phyloP scores from a whole-genome alignment of 2,113 vertebrate species.

The Nothocercus nigrocapillus region DNA sequence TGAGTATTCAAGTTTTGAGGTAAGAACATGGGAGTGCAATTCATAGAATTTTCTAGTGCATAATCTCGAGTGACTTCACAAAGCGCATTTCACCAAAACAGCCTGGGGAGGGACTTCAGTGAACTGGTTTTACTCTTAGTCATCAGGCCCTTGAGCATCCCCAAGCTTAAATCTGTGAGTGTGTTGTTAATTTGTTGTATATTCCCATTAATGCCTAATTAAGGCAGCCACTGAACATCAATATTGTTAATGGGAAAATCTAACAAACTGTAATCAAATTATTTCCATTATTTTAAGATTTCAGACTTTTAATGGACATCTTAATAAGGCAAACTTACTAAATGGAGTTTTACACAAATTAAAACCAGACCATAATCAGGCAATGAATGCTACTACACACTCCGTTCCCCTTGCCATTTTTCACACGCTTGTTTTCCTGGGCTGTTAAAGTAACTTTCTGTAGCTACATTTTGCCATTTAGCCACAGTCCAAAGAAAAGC shows the following conservation, averaged over 20 bases:
- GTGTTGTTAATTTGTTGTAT: constrained; percentile 43
- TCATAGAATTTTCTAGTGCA: neutral
- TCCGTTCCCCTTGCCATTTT: neutral
- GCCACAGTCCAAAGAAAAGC: neutral
- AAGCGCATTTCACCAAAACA: neutral
- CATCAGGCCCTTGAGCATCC: neutral
- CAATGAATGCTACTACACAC: neutral
- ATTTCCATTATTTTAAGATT: constrained; percentile 42
- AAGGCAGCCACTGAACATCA: constrained; percentile 30
- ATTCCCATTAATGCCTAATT: constrained; percentile 41
- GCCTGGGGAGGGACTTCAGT: neutral
- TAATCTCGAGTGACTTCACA: neutral
- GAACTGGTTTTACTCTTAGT: neutral
- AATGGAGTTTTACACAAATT: constrained; percentile 2
- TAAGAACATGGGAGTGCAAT: neutral
- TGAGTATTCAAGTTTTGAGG: neutral
- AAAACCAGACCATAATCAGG: neutral
- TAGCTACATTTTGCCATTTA: neutral
- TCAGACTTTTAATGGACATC: neutral
- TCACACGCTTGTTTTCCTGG: neutral
- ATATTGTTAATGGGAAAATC: constrained; percentile 43
- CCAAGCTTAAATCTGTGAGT: neutral
- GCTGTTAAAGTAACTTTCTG: neutral
- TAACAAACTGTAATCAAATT: constrained; percentile 34
- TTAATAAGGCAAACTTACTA: neutral